These are phyloP conservation scores for Pachyrhynchus sulphureomaculatus DNA, from an alignment of 1,140 invertebrate species.

Conservation along the genomic window DNA sequence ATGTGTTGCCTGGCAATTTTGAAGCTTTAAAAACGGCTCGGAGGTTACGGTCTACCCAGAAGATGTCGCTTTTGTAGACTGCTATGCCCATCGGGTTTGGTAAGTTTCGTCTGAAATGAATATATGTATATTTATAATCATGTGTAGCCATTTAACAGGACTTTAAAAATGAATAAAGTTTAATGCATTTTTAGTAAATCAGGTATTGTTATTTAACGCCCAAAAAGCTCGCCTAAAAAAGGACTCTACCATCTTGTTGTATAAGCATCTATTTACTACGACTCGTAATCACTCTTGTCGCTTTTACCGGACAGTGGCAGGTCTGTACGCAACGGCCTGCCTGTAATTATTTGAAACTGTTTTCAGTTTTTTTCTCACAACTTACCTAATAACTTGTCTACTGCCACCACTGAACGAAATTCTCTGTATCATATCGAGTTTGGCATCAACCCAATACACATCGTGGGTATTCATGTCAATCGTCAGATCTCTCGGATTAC, in stretches of 20 bases:
- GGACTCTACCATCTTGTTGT: too few relatives aligned
- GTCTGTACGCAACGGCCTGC: too few relatives aligned
- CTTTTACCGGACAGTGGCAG: too few relatives aligned
- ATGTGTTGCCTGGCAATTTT: constrained; percentile 71
- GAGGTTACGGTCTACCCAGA: constrained; percentile 95
- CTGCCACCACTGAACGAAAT: constrained; percentile 78
- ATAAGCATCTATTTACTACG: too few relatives aligned
- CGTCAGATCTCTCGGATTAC: constrained; percentile 87
- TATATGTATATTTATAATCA: neutral
- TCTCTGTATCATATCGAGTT: constrained; percentile 89
- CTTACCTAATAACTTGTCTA: constrained; percentile 68
- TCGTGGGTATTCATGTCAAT: constrained; percentile 94
- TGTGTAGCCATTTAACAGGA: neutral
- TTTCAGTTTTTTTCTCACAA: too few relatives aligned
- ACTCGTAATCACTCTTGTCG: too few relatives aligned
- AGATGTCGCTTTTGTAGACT: constrained; percentile 80
- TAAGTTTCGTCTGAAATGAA: constrained; percentile 67
- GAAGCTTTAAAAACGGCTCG: constrained; percentile 84
- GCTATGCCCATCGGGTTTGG: constrained; percentile 95
- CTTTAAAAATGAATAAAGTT: neutral
- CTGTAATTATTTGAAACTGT: too few relatives aligned
- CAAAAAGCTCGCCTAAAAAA: too few relatives aligned
- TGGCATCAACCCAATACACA: constrained; percentile 96
- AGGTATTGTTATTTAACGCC: too few relatives aligned
- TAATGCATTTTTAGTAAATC: too few relatives aligned